A percentile compares a stretch with the other conserved stretches of the same genome.
Evolutionary conservation across 2,113 vertebrate species (phyloP).

Genomic region (Plecturocebus donacophilus): DNA sequence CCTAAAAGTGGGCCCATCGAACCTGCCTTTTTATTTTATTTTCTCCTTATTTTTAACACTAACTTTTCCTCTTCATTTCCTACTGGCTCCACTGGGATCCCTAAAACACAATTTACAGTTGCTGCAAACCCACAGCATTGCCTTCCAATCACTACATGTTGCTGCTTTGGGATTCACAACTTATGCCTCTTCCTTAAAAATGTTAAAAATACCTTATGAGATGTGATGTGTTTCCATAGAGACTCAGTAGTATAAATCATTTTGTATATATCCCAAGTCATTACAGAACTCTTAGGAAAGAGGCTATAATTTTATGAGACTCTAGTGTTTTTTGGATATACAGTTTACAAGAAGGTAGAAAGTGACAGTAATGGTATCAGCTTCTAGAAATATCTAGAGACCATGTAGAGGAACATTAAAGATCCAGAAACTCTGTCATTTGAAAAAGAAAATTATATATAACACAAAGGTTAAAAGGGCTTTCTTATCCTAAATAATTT

Average conservation of each 20-base stretch:
- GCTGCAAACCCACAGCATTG: constrained; percentile 78
- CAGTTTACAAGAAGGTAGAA: constrained; percentile 38
- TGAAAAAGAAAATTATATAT: background rate
- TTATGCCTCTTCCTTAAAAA: constrained; percentile 81
- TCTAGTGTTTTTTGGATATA: constrained; percentile 56
- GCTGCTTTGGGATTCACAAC: constrained; percentile 85
- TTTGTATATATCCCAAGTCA: constrained; percentile 77
- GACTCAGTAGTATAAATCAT: constrained; percentile 78
- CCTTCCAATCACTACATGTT: constrained; percentile 80
- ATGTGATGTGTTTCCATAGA: constrained; percentile 77
- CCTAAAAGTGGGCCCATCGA: constrained; percentile 38
- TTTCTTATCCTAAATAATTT: background rate
- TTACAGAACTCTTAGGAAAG: constrained; percentile 66
- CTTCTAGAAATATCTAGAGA: constrained; percentile 19
- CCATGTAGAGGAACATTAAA: background rate
- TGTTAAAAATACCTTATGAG: constrained; percentile 78
- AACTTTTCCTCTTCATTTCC: constrained; percentile 79
- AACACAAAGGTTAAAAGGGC: background rate
- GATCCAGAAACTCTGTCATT: background rate
- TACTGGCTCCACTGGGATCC: constrained; percentile 78
- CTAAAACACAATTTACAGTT: constrained; percentile 85
- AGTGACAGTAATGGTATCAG: background rate
- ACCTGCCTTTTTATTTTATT: constrained; percentile 64
- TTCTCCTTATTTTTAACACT: constrained; percentile 78
- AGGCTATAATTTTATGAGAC: constrained; percentile 74